These are phyloP conservation scores for Cranoglanis bouderius DNA, from an alignment of 2,113 vertebrate genomes.

Conservation along the genomic window DNA sequence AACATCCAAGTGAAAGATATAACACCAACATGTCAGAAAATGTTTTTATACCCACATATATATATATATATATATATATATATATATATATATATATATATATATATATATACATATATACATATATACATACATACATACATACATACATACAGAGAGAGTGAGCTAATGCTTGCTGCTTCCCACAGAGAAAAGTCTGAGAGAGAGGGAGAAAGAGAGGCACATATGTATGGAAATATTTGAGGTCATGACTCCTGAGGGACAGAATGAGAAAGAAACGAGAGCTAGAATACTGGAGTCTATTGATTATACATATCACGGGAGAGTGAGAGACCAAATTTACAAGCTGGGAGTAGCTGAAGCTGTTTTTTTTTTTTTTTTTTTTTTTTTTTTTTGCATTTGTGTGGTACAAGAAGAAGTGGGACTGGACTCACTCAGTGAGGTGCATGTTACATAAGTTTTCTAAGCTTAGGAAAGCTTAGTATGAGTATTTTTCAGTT, in stretches of 20 bases:
- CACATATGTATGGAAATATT: conserved; percentile 69
- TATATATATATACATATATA: no score
- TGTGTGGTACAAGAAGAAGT: background rate
- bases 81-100: background rate
- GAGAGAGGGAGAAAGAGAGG: conserved; percentile 42
- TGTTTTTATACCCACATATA: no score
- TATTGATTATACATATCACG: conserved; percentile 61
- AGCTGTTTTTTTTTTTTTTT: background rate
- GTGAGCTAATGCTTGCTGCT: conserved; percentile 64
- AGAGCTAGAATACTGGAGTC: conserved; percentile 60
- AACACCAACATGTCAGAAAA: no score
- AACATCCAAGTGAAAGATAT: no score
- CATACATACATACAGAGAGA: background rate
- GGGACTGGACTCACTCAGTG: background rate
- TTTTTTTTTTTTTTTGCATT: background rate
- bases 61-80: no score
- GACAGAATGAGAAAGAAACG: conserved; percentile 35
- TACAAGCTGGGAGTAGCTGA: background rate
- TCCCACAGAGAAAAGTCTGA: conserved; percentile 32
- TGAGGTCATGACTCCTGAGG: conserved; percentile 64
- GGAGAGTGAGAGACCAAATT: conserved; percentile 2
- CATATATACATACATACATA: no score
- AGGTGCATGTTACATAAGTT: background rate
- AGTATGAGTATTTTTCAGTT: background rate
- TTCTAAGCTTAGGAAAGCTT: background rate